These are phyloP conservation scores for Artemia sp. DNA, from an alignment of 2,888 invertebrate species.

Conservation along the genomic window DNA sequence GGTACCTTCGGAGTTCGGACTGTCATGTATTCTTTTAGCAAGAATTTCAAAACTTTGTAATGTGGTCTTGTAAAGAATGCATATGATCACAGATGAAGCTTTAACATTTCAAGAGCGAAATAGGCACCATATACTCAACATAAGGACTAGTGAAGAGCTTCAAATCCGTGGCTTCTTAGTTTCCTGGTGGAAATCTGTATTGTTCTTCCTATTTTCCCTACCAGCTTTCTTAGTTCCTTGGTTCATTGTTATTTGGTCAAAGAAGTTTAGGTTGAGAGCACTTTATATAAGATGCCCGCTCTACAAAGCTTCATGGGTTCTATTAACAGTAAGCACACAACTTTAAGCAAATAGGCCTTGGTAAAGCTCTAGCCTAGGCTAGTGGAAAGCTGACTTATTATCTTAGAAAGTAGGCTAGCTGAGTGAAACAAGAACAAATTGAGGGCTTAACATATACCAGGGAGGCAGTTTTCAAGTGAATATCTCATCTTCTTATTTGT, in stretches of 20 bases:
- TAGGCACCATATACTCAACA: background rate
- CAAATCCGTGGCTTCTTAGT: constrained; percentile 3
- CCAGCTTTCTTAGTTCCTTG: background rate
- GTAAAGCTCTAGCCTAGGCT: too few species aligned
- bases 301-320: background rate
- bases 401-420: too few species aligned
- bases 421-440: too few species aligned
- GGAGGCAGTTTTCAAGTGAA: too few species aligned
- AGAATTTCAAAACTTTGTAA: too few species aligned
- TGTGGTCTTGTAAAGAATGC: too few species aligned
- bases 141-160: background rate
- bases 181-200: background rate
- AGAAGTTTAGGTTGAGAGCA: background rate
- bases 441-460: too few species aligned
- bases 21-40: too few species aligned
- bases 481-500: too few species aligned
- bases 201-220: background rate
- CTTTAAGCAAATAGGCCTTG: too few species aligned
- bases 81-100: background rate
- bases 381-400: too few species aligned
- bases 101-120: background rate
- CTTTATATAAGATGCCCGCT: background rate
- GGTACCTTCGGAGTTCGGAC: too few species aligned
- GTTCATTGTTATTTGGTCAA: constrained; percentile 8
- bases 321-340: background rate